Conservation (phyloP, 2,113 vertebrate species). For the Ageneiosus marmoratus region DNA sequence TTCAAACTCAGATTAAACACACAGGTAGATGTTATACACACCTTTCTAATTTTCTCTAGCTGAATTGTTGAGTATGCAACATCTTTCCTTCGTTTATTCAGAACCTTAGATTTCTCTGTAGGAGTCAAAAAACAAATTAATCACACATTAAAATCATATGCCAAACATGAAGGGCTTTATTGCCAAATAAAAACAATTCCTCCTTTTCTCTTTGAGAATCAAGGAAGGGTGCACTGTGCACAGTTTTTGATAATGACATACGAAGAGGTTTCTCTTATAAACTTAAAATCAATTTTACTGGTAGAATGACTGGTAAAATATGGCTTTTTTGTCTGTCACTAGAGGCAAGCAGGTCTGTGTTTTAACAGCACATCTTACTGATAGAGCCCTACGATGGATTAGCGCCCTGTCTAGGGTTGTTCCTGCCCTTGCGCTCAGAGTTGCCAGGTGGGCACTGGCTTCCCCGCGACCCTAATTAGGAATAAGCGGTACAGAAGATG, state of each 20-base stretch:
- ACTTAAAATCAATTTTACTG: not conserved
- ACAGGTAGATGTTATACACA: slow-evolving; percentile 44
- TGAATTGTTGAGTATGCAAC: slow-evolving; percentile 64
- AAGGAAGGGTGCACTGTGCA: not conserved
- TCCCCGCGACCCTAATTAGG: no score
- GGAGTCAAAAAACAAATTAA: not conserved
- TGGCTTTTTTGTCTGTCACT: no score
- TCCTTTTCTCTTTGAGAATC: not conserved
- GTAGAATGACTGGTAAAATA: no score
- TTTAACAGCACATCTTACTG: not conserved
- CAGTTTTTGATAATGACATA: not conserved
- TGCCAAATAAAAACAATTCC: not conserved
- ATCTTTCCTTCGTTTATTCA: slow-evolving; percentile 67
- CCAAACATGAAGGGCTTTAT: not conserved
- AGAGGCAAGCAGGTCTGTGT: no score
- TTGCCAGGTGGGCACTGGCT: no score
- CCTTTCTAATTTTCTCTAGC: slow-evolving; percentile 71
- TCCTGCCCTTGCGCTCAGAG: no score
- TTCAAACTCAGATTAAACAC: not conserved
- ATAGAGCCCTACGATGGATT: no score
- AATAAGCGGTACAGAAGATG: no score
- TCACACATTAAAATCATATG: not conserved
- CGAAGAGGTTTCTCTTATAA: not conserved
- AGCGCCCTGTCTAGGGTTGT: no score
- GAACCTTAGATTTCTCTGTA: slow-evolving; percentile 69